Evolutionary conservation across 1,140 invertebrate species (phyloP).

Genomic region (Cyclargus thomasi): DNA sequence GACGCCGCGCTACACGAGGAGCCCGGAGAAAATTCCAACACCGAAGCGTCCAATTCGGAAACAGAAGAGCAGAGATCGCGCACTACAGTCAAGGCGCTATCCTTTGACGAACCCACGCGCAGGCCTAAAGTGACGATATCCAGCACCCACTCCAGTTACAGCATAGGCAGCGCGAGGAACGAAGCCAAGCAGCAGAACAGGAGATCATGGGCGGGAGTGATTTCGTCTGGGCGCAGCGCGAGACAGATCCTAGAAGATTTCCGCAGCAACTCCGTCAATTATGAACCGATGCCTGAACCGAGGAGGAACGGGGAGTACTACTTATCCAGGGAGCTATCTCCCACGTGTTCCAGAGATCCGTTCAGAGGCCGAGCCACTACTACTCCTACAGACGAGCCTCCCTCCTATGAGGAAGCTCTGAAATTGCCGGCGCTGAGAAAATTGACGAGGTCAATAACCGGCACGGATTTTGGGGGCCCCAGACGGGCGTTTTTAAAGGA

Average conservation of each 20-base stretch:
- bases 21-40: slow-evolving; percentile 39
- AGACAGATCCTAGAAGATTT: slow-evolving; percentile 64
- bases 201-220: slow-evolving; percentile 60
- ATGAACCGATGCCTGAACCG: slow-evolving; percentile 54
- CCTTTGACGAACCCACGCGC: slow-evolving; percentile 59
- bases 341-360: slow-evolving; percentile 77
- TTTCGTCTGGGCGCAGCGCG: slow-evolving; percentile 56
- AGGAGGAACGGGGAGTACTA: slow-evolving; percentile 68
- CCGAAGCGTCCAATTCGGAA: slow-evolving; percentile 27
- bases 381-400: slow-evolving; percentile 70
- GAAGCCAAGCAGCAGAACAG: slow-evolving; percentile 61
- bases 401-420: slow-evolving; percentile 73
- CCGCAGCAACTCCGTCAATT: slow-evolving; percentile 44
- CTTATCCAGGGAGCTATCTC: slow-evolving; percentile 78
- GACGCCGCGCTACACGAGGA: slow-evolving; percentile 66
- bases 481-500: slow-evolving; percentile 68
- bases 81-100: slow-evolving; percentile 53
- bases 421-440: slow-evolving; percentile 73
- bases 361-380: slow-evolving; percentile 76
- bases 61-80: slow-evolving; percentile 40
- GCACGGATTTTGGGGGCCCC: slow-evolving; percentile 58
- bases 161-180: slow-evolving; percentile 44
- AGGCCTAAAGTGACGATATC: slow-evolving; percentile 50
- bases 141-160: slow-evolving; percentile 57
- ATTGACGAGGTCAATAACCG: slow-evolving; percentile 73